Conservation (phyloP, 2,113 vertebrate species). For the Sakesphorus luctuosus region DNA sequence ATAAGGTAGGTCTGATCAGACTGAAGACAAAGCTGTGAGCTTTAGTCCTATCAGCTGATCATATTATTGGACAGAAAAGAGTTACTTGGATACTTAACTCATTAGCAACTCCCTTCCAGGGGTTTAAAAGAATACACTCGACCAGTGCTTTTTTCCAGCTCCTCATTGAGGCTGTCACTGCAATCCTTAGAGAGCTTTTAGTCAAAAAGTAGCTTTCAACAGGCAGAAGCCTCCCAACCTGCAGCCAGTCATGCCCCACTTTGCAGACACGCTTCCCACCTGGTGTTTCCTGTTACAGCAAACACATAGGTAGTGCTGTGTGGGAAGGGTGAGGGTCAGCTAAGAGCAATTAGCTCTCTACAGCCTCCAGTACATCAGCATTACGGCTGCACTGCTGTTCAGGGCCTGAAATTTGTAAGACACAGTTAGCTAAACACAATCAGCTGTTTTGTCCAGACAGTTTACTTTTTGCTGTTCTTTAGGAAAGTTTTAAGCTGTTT, state of each 20-base stretch:
- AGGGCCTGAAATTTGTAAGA: not conserved
- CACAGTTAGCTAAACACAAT: not conserved
- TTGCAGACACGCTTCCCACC: not conserved
- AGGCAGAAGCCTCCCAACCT: not conserved
- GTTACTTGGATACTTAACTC: not conserved
- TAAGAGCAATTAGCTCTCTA: not conserved
- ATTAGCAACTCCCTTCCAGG: not conserved
- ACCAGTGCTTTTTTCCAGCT: not conserved
- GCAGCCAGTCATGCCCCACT: not conserved
- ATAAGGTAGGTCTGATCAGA: too few relatives aligned
- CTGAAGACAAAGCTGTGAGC: not conserved
- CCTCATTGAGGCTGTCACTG: not conserved
- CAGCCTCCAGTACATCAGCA: not conserved
- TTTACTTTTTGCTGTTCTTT: not conserved
- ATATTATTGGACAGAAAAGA: not conserved
- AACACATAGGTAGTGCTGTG: not conserved
- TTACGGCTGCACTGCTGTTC: not conserved
- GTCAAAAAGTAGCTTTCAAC: not conserved
- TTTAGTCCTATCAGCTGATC: not conserved
- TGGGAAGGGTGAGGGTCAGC: slow-evolving; percentile 9
- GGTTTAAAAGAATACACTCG: not conserved
- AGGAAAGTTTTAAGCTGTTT: not conserved
- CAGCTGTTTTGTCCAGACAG: not conserved
- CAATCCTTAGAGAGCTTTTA: not conserved
- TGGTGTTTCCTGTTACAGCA: not conserved